Percentiles rank a stretch among this genome's conserved stretches.
Conservation (phyloP, 2,797 vertebrate genomes). For the Helarctos malayanus region DNA sequence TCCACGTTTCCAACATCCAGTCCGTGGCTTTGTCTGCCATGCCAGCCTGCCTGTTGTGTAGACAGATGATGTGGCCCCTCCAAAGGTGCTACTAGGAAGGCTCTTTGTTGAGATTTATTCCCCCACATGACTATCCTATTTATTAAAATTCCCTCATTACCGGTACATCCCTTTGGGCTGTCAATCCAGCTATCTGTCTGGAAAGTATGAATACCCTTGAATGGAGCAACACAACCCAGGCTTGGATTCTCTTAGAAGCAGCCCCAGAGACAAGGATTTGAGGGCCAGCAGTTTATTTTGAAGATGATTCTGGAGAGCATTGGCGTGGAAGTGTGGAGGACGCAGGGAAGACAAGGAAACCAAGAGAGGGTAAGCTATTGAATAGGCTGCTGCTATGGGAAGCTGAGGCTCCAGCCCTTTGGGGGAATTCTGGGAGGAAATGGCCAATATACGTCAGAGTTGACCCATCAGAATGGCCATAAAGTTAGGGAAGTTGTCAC, state of each 20-base stretch:
- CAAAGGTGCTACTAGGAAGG: neutral
- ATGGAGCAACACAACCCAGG: neutral
- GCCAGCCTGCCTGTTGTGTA: neutral
- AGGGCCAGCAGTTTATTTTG: neutral
- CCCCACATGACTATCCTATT: neutral
- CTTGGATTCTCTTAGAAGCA: neutral
- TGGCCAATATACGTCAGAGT: neutral
- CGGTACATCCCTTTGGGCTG: neutral
- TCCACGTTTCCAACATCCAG: neutral
- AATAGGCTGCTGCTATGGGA: neutral
- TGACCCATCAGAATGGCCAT: neutral
- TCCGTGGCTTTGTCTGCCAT: too few species aligned
- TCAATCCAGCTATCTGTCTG: neutral
- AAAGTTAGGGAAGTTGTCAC: neutral
- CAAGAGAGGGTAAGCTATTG: too few species aligned
- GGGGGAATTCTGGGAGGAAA: neutral
- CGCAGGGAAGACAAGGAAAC: neutral
- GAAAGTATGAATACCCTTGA: neutral
- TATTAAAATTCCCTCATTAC: neutral
- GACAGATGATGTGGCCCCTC: rapidly evolving
- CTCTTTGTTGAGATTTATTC: neutral
- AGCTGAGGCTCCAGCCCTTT: neutral
- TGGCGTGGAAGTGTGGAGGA: too few species aligned
- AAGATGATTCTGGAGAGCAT: neutral
- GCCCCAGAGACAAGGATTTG: neutral